Evolutionary conservation across 2,888 invertebrate species (phyloP).

Genomic region (Pristionchus entomophagus): DNA sequence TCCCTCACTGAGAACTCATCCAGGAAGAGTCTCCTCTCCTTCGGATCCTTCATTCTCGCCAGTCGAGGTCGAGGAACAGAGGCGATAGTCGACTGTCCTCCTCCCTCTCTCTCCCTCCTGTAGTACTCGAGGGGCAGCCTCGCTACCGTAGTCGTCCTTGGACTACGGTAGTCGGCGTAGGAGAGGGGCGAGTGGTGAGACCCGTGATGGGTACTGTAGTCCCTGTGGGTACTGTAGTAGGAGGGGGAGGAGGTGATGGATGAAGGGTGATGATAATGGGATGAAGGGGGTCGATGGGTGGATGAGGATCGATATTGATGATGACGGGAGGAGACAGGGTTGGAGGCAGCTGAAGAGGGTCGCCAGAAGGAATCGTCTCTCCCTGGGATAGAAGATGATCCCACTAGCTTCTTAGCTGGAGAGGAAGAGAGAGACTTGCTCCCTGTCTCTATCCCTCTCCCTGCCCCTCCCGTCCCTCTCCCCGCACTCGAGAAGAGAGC

Average conservation of each 20-base stretch:
- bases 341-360: constrained; percentile 28
- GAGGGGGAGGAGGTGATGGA: constrained; percentile 35
- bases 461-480: not conserved
- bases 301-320: constrained; percentile 34
- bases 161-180: constrained; percentile 41
- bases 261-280: not conserved
- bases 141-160: constrained; percentile 19
- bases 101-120: constrained; percentile 15
- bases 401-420: constrained; percentile 34
- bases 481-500: constrained; percentile 23
- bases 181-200: not conserved
- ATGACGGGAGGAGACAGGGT: not conserved
- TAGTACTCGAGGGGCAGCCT: constrained; percentile 45
- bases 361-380: not conserved
- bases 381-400: not conserved
- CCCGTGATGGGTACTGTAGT: not conserved
- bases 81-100: not conserved
- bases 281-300: not conserved
- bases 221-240: not conserved
- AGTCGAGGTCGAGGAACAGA: constrained; percentile 17
- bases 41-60: constrained; percentile 40
- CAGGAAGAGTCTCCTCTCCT: constrained; percentile 42
- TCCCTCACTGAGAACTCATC: constrained; percentile 46
- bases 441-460: not conserved
- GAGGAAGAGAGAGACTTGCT: constrained; percentile 1